Evolutionary conservation across 1,140 invertebrate genomes (phyloP).

Genomic region (Pachypeltis micranthus): DNA sequence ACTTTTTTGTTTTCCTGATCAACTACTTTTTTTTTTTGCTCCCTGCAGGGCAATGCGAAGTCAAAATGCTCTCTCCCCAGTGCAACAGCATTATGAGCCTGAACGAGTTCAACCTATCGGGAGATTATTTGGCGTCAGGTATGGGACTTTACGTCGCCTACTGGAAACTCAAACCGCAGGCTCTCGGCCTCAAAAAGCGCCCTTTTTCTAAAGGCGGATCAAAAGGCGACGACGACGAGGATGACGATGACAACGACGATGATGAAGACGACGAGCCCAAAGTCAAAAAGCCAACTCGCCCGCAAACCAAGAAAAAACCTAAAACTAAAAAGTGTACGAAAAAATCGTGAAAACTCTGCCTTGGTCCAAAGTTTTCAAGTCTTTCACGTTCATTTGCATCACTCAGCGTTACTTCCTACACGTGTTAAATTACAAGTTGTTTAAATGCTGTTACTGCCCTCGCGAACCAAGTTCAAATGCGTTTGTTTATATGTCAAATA

Average conservation of each 20-base stretch:
- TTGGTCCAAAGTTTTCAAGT: too few relatives aligned
- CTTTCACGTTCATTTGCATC: too few relatives aligned
- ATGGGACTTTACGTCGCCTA: conserved; percentile 13
- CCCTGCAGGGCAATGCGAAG: not conserved
- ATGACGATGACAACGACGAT: conserved; percentile 3
- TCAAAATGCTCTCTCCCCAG: not conserved
- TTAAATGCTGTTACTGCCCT: too few relatives aligned
- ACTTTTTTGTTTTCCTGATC: too few relatives aligned
- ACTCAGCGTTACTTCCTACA: too few relatives aligned
- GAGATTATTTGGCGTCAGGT: conserved; percentile 13
- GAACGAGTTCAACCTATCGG: conserved; percentile 16
- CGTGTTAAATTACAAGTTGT: too few relatives aligned
- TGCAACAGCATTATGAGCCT: conserved; percentile 13
- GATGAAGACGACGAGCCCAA: conserved; percentile 1
- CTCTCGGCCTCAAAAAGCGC: not conserved
- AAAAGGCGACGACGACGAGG: not conserved
- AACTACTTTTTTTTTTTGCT: too few relatives aligned
- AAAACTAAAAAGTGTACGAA: not conserved
- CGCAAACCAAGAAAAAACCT: not conserved
- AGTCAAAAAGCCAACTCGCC: not conserved
- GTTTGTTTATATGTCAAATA: too few relatives aligned
- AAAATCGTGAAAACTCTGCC: too few relatives aligned
- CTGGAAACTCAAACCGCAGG: conserved; percentile 5
- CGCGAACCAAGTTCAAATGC: too few relatives aligned
- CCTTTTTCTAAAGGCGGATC: not conserved